phyloP scores from a whole-genome alignment of 2,888 invertebrate genomes.

The Lithophane socia region DNA sequence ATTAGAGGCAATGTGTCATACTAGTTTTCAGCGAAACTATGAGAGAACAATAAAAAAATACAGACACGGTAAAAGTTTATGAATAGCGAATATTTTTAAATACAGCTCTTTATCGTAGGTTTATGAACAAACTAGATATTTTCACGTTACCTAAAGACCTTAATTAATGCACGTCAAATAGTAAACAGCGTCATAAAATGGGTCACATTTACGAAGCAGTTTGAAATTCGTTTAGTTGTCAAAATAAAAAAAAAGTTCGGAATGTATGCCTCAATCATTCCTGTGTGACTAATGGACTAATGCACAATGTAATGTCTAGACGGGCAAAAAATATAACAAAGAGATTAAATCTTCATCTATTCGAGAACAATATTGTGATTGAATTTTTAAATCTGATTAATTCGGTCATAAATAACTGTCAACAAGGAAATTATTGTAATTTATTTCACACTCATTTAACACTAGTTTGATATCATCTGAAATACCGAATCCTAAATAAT shows the following conservation, averaged over 20 bases:
- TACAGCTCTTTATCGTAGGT: not conserved
- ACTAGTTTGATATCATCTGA: not conserved
- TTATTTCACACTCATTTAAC: constrained; percentile 21
- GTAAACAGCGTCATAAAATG: constrained; percentile 45
- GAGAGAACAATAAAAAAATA: not conserved
- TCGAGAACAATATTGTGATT: constrained; percentile 33
- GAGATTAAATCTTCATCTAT: constrained; percentile 45
- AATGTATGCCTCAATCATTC: constrained; percentile 43
- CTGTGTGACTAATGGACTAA: constrained; percentile 49
- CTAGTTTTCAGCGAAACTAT: not conserved
- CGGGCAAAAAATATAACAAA: constrained; percentile 55
- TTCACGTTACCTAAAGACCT: constrained; percentile 5
- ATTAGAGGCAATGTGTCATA: not conserved
- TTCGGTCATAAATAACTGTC: constrained; percentile 36
- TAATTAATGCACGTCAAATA: constrained; percentile 35
- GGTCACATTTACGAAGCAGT: constrained; percentile 33
- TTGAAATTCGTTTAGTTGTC: constrained; percentile 34
- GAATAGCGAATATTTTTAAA: constrained; percentile 11
- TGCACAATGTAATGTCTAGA: constrained; percentile 58
- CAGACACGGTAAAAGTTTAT: not conserved
- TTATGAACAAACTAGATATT: constrained; percentile 9
- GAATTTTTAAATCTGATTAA: constrained; percentile 31
- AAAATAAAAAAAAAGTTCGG: constrained; percentile 50
- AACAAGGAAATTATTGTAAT: constrained; percentile 35
- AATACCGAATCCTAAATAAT: not conserved